A percentile compares a stretch with the other conserved stretches of the same genome.
Conservation (phyloP, 2,113 vertebrate genomes). For the Myotis brandtii region DNA sequence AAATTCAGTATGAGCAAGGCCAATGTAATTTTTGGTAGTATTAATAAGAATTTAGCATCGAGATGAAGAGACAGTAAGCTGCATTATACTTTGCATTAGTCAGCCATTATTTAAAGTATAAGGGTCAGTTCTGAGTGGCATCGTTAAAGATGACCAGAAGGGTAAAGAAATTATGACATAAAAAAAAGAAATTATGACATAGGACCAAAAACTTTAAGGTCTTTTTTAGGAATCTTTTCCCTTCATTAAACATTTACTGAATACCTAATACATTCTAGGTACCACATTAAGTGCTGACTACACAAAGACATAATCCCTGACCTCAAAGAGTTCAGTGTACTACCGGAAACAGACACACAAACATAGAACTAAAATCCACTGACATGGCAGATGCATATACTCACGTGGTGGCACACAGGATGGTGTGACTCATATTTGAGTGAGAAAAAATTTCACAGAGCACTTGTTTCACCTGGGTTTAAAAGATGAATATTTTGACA, state of each 20-base stretch:
- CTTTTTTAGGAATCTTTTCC: background rate
- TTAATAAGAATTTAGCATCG: background rate
- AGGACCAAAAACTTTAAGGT: background rate
- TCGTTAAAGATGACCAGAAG: conserved; percentile 41
- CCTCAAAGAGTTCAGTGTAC: background rate
- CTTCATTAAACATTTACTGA: conserved; percentile 19
- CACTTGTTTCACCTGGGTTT: background rate
- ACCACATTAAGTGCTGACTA: background rate
- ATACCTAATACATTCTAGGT: background rate
- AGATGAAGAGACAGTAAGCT: background rate
- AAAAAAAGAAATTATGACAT: background rate
- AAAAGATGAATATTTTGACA: background rate
- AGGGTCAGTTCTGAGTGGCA: background rate
- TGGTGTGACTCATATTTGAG: background rate
- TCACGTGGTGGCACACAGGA: background rate
- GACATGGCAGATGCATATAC: background rate
- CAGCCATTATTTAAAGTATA: background rate
- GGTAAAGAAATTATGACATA: background rate
- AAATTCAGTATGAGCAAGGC: background rate
- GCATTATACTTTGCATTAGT: background rate
- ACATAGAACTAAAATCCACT: background rate
- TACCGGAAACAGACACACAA: background rate
- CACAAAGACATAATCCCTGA: background rate
- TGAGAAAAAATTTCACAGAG: background rate
- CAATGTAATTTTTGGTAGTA: background rate